Conservation (phyloP, 2,888 invertebrate genomes). For the Palloptera scutellata region DNA sequence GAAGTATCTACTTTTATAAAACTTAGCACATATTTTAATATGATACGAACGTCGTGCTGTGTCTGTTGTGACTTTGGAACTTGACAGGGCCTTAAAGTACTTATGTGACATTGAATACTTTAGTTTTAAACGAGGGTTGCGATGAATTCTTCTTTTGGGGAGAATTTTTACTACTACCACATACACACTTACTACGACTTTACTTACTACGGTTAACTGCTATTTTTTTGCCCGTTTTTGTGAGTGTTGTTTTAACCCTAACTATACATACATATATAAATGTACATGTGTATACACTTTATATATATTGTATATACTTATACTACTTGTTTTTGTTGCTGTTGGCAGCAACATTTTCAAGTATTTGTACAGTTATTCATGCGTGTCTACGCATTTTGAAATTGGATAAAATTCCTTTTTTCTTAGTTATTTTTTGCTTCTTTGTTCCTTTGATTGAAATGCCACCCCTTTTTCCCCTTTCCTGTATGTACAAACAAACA, state of each 20-base stretch:
- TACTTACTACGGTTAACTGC: too few relatives aligned
- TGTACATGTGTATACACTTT: neutral
- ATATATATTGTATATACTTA: neutral
- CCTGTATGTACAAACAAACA: too few relatives aligned
- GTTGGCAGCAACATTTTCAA: slow-evolving; percentile 16
- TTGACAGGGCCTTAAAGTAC: too few relatives aligned
- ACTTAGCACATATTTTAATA: too few relatives aligned
- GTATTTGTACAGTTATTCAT: slow-evolving; percentile 43
- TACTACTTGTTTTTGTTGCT: neutral
- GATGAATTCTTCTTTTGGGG: slow-evolving; percentile 16
- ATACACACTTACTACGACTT: too few relatives aligned
- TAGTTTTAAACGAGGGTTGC: slow-evolving; percentile 49
- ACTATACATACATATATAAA: neutral
- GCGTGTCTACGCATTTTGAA: slow-evolving; percentile 51
- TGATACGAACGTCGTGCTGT: too few relatives aligned
- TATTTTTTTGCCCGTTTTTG: neutral
- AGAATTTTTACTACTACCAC: too few relatives aligned
- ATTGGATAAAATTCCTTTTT: slow-evolving; percentile 44
- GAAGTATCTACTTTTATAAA: too few relatives aligned
- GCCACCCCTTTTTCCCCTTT: neutral
- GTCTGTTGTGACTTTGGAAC: too few relatives aligned
- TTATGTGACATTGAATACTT: too few relatives aligned
- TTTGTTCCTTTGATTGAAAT: neutral
- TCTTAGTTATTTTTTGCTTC: neutral
- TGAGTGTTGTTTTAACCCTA: slow-evolving; percentile 46